Evolutionary conservation across 2,797 vertebrate genomes (phyloP).

Genomic region (Chiroxiphia lanceolata): DNA sequence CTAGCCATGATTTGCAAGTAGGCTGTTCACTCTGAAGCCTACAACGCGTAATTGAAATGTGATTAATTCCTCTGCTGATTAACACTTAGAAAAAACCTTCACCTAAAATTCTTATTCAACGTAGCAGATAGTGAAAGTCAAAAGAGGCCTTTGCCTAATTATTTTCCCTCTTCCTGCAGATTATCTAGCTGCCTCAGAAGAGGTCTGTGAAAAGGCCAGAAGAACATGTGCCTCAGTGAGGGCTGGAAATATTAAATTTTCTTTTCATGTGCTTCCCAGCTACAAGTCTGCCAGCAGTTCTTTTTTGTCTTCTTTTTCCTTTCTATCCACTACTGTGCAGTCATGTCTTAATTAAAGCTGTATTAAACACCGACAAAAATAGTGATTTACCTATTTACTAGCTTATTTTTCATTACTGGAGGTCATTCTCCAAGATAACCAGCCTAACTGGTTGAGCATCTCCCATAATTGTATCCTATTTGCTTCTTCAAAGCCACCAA

Average conservation of each 20-base stretch:
- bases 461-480: background rate
- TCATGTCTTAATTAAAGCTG: background rate
- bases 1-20: background rate
- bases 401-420: background rate
- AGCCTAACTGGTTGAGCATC: background rate
- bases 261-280: constrained; percentile 42
- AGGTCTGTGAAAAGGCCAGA: constrained; percentile 28
- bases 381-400: background rate
- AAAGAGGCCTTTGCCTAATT: constrained; percentile 49
- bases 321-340: background rate
- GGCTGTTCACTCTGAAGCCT: constrained; percentile 33
- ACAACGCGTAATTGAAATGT: constrained; percentile 49
- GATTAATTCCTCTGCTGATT: constrained; percentile 44
- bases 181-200: constrained; percentile 43
- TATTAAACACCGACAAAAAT: background rate
- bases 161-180: constrained; percentile 27
- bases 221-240: background rate
- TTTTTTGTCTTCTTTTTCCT: background rate
- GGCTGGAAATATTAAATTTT: constrained; percentile 26
- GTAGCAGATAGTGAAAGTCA: constrained; percentile 2
- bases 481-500: background rate
- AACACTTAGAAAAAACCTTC: constrained; percentile 14
- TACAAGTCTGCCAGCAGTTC: background rate
- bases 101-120: constrained; percentile 35
- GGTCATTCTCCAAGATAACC: background rate